Evolutionary conservation across 23 tunicate species (phyloP).

Genomic region (Ciona savignyi): DNA sequence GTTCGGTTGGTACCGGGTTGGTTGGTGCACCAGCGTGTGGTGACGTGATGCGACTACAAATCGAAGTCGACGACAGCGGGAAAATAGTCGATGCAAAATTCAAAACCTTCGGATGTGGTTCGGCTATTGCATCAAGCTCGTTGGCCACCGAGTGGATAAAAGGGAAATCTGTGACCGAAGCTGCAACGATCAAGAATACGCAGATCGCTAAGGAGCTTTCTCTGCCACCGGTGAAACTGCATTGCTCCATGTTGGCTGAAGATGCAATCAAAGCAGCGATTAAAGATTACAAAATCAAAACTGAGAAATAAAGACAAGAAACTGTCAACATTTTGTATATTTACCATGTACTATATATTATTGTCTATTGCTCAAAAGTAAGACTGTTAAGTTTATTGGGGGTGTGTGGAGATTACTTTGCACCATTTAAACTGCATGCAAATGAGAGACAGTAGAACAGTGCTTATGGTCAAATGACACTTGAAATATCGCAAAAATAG

Average conservation of each 20-base stretch:
- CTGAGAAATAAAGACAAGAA: too few species aligned
- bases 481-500: too few species aligned
- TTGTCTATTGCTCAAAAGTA: too few species aligned
- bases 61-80: constrained; percentile 49
- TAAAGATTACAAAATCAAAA: too few species aligned
- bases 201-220: constrained; percentile 51
- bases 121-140: constrained; percentile 74
- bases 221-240: constrained; percentile 66
- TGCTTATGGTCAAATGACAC: too few species aligned
- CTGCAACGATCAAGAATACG: constrained; percentile 33
- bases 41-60: constrained; percentile 66
- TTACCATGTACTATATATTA: too few species aligned
- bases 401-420: too few species aligned
- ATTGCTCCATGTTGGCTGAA: constrained; percentile 76
- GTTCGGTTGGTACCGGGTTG: constrained; percentile 60
- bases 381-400: too few species aligned
- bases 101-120: constrained; percentile 89
- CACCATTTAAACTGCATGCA: too few species aligned
- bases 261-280: constrained; percentile 70
- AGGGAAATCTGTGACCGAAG: constrained; percentile 47
- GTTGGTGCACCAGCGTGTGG: constrained; percentile 88
- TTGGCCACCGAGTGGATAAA: constrained; percentile 71
- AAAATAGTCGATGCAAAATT: constrained; percentile 68
- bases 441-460: too few species aligned
- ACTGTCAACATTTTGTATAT: too few species aligned